These are phyloP conservation scores for Platerodrilus igneus DNA, from an alignment of 2,888 invertebrate genomes.

Conservation along the genomic window DNA sequence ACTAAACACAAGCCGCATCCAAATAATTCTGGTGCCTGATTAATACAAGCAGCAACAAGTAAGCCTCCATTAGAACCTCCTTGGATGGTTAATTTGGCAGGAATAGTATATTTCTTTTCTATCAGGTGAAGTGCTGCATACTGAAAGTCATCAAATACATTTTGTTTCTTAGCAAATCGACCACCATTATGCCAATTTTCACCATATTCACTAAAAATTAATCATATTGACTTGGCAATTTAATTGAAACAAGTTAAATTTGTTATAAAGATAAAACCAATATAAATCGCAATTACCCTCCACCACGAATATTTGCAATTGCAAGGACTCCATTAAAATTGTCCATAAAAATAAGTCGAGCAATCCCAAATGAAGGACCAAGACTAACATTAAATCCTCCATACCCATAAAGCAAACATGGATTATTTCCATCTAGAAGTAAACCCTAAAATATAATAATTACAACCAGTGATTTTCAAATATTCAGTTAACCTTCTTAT, in stretches of 20 bases:
- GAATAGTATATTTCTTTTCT: constrained; percentile 69
- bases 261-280: constrained; percentile 14
- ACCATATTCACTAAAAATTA: constrained; percentile 78
- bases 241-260: neutral
- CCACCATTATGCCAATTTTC: constrained; percentile 96
- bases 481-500: constrained; percentile 61
- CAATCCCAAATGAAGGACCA: constrained; percentile 84
- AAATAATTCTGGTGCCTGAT: constrained; percentile 92
- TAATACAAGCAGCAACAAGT: constrained; percentile 89
- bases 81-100: constrained; percentile 75
- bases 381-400: constrained; percentile 95
- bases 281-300: constrained; percentile 66
- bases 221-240: neutral
- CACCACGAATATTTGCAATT: constrained; percentile 92
- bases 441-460: constrained; percentile 54
- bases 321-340: constrained; percentile 86
- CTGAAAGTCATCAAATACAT: constrained; percentile 96
- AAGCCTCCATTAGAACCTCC: constrained; percentile 98
- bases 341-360: constrained; percentile 82
- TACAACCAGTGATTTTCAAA: neutral
- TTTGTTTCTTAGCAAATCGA: constrained; percentile 87
- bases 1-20: constrained; percentile 92
- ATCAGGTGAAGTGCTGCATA: constrained; percentile 86
- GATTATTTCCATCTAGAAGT: constrained; percentile 63
- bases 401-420: constrained; percentile 90